A percentile compares a stretch with the other conserved stretches of the same genome.
Conservation (phyloP, 2,113 vertebrate species). For the Polyodon spathula region DNA sequence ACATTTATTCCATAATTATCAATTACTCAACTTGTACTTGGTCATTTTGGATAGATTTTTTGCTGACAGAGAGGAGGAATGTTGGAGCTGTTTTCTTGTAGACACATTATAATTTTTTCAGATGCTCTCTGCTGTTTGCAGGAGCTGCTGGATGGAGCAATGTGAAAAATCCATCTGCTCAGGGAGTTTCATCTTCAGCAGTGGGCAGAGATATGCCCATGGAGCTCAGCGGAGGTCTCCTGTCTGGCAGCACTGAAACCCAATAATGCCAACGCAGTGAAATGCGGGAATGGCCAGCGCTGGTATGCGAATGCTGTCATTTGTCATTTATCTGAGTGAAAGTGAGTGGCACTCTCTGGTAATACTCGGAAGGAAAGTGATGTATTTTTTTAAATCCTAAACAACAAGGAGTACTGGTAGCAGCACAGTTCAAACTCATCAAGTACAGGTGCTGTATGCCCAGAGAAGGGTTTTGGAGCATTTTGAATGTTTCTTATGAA, state of each 20-base stretch:
- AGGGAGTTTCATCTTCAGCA: neutral
- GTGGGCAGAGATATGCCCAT: neutral
- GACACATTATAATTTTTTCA: neutral
- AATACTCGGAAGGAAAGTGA: neutral
- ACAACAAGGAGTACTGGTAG: no score
- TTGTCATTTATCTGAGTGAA: conserved; percentile 5
- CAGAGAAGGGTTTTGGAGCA: no score
- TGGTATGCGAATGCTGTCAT: conserved; percentile 17
- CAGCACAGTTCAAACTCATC: no score
- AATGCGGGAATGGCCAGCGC: neutral
- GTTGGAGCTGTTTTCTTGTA: no score
- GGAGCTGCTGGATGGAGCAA: neutral
- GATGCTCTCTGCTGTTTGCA: neutral
- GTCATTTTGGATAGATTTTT: no score
- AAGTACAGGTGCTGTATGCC: no score
- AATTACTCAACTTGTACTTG: no score
- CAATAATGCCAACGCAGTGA: neutral
- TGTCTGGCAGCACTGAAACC: neutral
- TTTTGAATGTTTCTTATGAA: no score
- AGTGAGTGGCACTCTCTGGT: neutral
- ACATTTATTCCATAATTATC: no score
- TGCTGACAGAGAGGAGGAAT: no score
- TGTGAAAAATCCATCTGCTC: neutral
- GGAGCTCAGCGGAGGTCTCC: neutral
- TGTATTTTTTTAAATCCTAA: no score